Evolutionary conservation across 2,888 invertebrate species (phyloP), one percentile per base, ranked within the genome.

Genomic region (Eledone cirrhosa): DNA sequence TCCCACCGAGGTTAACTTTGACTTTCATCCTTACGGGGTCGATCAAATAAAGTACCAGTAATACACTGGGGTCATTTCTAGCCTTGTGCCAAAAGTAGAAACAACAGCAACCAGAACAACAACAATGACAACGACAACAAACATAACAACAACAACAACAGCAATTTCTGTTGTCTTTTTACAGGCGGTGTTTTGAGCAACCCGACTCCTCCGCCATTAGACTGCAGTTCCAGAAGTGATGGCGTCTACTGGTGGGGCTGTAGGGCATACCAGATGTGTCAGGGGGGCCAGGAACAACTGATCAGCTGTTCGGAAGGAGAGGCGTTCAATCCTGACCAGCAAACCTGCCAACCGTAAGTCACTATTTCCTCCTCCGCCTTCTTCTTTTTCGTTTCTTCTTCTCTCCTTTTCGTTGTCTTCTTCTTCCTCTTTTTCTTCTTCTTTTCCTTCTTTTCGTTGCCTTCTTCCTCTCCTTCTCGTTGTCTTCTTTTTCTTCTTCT

Each of bases 181-280:
- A 0, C 41, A 74, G 74, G 74, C 19, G 8, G 16, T 11, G 31
- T 31, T 8, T 41, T 74, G 19, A 31, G 29, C 74, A 22, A 74
- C n/a, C 74, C 74, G n/a, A 74, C 74, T 16, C 74, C 31, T 16
- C 74, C 74, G 16, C 31, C 74, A 1, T n/a, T 74, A 13, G 33
- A 74, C 74, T 74, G 74, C n/a, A 74, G 33, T 1, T 74, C 14
- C 31, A 29, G 74, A 0, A 74, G 33, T n/a, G 74, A 74, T n/a
- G 74, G 74, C n/a, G 74, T 74, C 31, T 74, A 74, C 33, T 74
- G 74, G 74, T 74, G 74, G 74, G 74, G 74, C 11, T 74, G 74
- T 31, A 29, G 74, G n/a, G 74, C 74, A 2, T 74, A 41, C 33
- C 74, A 74, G 31, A 31, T 31, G 3, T 74, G 74, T 8, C 74